Evolutionary conservation across 2,888 invertebrate genomes (phyloP).

Genomic region (Drosophila meridionalis): DNA sequence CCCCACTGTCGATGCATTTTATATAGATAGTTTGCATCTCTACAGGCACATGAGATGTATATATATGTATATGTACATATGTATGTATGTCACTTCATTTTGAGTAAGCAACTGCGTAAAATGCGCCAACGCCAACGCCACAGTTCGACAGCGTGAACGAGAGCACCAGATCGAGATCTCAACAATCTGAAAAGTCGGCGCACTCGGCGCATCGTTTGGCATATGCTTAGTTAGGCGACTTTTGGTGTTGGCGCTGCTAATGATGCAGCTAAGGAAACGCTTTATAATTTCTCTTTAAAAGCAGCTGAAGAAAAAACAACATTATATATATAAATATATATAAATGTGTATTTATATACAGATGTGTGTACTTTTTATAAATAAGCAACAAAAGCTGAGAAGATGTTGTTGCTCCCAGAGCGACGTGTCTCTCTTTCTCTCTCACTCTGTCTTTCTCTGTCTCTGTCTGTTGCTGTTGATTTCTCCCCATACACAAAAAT

Average conservation of each 20-base stretch:
- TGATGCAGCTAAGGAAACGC: constrained; percentile 84
- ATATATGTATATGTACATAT: constrained; percentile 26
- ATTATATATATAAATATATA: constrained; percentile 8
- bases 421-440: constrained; percentile 11
- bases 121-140: constrained; percentile 77
- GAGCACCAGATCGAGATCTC: constrained; percentile 43
- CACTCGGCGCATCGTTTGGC: constrained; percentile 40
- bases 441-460: constrained; percentile 9
- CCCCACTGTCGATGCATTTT: constrained; percentile 73
- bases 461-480: constrained; percentile 32
- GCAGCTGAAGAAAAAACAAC: constrained; percentile 36
- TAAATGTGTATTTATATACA: constrained; percentile 9
- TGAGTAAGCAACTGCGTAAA: constrained; percentile 79
- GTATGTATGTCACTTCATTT: constrained; percentile 49
- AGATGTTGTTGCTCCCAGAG: constrained; percentile 65
- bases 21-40: constrained; percentile 67
- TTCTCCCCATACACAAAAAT: constrained; percentile 60
- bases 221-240: constrained; percentile 78
- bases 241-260: constrained; percentile 84
- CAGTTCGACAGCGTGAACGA: constrained; percentile 31
- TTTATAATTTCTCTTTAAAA: constrained; percentile 83
- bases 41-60: constrained; percentile 44
- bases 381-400: constrained; percentile 65
- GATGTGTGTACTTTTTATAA: constrained; percentile 48
- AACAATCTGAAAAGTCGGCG: constrained; percentile 43